phyloP scores from a whole-genome alignment of 2,888 invertebrate species.

The Limenitis camilla region DNA sequence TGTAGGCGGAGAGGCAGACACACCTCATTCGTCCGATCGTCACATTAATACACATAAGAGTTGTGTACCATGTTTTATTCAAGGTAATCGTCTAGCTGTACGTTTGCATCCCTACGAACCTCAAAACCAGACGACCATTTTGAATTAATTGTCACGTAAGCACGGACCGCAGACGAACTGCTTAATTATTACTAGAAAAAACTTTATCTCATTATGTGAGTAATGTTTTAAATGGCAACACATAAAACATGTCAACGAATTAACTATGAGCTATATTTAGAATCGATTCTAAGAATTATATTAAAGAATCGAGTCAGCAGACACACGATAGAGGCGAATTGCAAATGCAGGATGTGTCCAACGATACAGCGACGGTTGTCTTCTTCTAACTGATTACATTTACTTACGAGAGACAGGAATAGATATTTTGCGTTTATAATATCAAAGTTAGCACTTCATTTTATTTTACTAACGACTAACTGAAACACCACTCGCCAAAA shows the following conservation, averaged over 20 bases:
- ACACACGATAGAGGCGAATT: not conserved
- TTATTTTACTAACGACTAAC: no score
- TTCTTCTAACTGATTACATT: not conserved
- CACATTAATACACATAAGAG: conserved; percentile 26
- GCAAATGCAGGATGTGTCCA: not conserved
- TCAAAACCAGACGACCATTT: conserved; percentile 1
- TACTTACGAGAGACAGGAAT: not conserved
- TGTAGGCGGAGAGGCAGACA: conserved; percentile 35
- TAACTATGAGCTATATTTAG: not conserved
- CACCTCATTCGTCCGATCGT: conserved; percentile 30
- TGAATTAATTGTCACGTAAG: not conserved
- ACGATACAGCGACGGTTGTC: not conserved
- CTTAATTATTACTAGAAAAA: no score
- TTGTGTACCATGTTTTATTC: conserved; percentile 26
- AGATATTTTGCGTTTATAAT: not conserved
- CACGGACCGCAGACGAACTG: not conserved
- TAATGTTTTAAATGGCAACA: no score
- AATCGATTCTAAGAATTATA: not conserved
- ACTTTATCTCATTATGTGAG: no score
- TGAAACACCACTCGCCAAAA: no score
- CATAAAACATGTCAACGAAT: not conserved
- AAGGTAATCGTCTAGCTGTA: conserved; percentile 18
- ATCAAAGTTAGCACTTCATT: no score
- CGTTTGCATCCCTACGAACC: conserved; percentile 9
- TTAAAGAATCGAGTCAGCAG: not conserved